Evolutionary conservation across 2,113 vertebrate species (phyloP).

Genomic region (Pimephales promelas): DNA sequence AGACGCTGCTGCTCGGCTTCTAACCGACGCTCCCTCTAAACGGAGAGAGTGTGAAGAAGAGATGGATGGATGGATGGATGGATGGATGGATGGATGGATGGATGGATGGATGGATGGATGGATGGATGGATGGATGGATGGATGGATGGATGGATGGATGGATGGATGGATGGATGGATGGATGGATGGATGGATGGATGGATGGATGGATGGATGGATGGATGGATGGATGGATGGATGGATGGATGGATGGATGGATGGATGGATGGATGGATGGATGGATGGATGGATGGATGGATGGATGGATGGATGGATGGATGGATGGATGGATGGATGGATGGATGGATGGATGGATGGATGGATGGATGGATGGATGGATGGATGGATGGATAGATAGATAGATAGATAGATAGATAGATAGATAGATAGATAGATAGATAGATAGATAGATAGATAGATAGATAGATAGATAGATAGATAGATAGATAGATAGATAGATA

Average conservation of each 20-base stretch:
- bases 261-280: no score
- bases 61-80: no score
- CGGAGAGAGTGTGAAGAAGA: neutral
- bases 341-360: no score
- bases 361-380: neutral
- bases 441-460: neutral
- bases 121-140: no score
- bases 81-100: neutral
- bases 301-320: no score
- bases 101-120: neutral
- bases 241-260: neutral
- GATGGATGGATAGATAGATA: neutral
- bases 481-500: neutral
- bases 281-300: neutral
- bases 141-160: neutral
- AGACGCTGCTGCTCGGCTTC: constrained; percentile 92
- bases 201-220: neutral
- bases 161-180: neutral
- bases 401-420: neutral
- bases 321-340: neutral
- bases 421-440: no score
- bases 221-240: no score
- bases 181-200: no score
- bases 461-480: neutral
- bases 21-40: constrained; percentile 84